phyloP scores from a whole-genome alignment of 2,888 invertebrate genomes.

The Empis livida region DNA sequence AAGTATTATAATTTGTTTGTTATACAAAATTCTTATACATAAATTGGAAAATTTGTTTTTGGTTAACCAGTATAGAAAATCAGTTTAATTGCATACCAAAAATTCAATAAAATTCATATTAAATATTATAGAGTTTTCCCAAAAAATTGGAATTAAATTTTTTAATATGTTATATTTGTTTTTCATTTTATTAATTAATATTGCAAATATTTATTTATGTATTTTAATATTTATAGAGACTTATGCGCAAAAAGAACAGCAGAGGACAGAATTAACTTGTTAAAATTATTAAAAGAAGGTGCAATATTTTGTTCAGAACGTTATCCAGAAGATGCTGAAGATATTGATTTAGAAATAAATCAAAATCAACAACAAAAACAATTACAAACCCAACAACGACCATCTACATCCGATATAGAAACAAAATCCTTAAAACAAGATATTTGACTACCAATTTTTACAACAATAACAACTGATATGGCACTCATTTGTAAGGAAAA shows the following conservation, averaged over 20 bases:
- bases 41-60: too few relatives aligned
- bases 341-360: slow-evolving; percentile 30
- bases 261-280: slow-evolving; percentile 72
- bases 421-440: slow-evolving; percentile 18
- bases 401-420: slow-evolving; percentile 14
- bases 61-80: too few relatives aligned
- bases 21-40: too few relatives aligned
- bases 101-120: too few relatives aligned
- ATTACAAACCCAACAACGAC: slow-evolving; percentile 10
- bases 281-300: slow-evolving; percentile 50
- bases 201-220: not conserved
- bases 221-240: slow-evolving; percentile 39
- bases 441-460: slow-evolving; percentile 34
- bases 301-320: slow-evolving; percentile 34
- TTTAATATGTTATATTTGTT: too few relatives aligned
- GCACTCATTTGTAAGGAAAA: not conserved
- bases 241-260: slow-evolving; percentile 73
- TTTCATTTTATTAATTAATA: too few relatives aligned
- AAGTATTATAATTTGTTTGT: too few relatives aligned
- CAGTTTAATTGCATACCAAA: too few relatives aligned
- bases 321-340: slow-evolving; percentile 33
- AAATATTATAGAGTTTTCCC: too few relatives aligned
- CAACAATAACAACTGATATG: slow-evolving; percentile 31
- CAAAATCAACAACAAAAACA: slow-evolving; percentile 13
- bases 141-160: too few relatives aligned